Percentiles rank a stretch among this genome's conserved stretches.
Conservation (phyloP, 2,797 vertebrate genomes). For the Adrianichthys oophorus region DNA sequence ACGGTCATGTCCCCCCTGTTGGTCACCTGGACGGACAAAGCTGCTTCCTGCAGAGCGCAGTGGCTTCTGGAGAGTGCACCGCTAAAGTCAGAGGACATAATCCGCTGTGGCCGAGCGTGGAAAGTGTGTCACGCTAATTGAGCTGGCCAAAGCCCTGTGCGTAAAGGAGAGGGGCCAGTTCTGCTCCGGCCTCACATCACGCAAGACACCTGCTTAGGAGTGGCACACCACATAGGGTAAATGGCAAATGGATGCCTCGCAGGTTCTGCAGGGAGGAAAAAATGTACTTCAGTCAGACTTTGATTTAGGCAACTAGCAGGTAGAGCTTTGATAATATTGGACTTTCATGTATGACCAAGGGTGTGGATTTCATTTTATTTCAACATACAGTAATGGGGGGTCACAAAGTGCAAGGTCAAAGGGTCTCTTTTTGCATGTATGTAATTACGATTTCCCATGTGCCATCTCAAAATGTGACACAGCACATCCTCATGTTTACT, state of each 20-base stretch:
- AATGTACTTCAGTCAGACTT: constrained; percentile 13
- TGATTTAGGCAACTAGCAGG: constrained; percentile 19
- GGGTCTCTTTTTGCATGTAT: too few relatives aligned
- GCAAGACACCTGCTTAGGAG: background rate
- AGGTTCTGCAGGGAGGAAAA: background rate
- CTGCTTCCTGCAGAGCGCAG: constrained; percentile 12
- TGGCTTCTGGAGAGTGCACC: constrained; percentile 23
- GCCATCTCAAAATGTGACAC: too few relatives aligned
- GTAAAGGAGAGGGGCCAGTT: constrained; percentile 15
- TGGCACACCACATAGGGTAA: background rate
- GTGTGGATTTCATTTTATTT: constrained; percentile 7
- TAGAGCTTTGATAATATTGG: constrained; percentile 21
- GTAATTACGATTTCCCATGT: too few relatives aligned
- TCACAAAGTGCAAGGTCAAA: background rate
- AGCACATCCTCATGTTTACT: too few relatives aligned
- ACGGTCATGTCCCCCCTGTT: constrained; percentile 54
- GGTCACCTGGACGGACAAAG: constrained; percentile 3
- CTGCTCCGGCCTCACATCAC: constrained; percentile 35
- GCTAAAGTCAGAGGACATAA: constrained; percentile 38
- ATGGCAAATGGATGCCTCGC: background rate
- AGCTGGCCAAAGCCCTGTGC: constrained; percentile 49
- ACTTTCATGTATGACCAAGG: constrained; percentile 15
- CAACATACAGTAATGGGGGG: background rate
- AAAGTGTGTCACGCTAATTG: constrained; percentile 72
- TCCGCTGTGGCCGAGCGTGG: constrained; percentile 44